Base-by-base conservation (phyloP, 2,888 invertebrate genomes). In the Microctonus aethiopoides region DNA sequence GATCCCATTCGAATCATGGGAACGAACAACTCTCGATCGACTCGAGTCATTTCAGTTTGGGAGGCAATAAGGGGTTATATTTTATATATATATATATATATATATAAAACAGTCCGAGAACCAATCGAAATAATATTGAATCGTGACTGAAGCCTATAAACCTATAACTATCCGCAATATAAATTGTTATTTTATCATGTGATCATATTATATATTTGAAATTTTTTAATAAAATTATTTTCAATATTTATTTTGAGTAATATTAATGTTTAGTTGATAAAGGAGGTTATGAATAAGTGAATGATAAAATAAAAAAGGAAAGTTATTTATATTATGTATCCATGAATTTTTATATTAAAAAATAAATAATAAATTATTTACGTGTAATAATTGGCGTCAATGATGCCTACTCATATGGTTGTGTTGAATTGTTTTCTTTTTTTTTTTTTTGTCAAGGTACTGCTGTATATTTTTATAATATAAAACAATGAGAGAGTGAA, bases 1-100 rank as follows among this genome's bases (percentile, higher is more conserved):
- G 81, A 85, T 77, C 76, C 68, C 73, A 73, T 77, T 76, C 77
- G 78, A 78, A 73, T 77, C 70, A 66, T 63, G 62, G 65, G 60
- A 67, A 70, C 69, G 29, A 52, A 39, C 54, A 56, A 57, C 63
- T 60, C 66, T 70, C 69, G 29, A 52, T 39, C 54, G 56, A 57
- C 63, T 60, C 66, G 59, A 26, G 60, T 54, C 24, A 1, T 56
- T 51, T 20, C 54, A 39, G 36, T 56, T 54, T 39, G 24, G 65
- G 32, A 65, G 56, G 26, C 56, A 65, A 65, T 56, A 24, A 54
- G 34, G 61, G 61, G 54, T 34, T 52, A 60, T 26, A 60, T n/a
- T 22, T 24, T 59, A 13, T 59, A 16, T 46, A 41, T 67, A 26
- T 67, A 29, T 60, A 51, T 11, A 16, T 24, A 20, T 11, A 39